A percentile compares a stretch with the other conserved stretches of the same genome.
Conservation (phyloP, 2,888 invertebrate genomes). For the Conops quadrifasciatus region DNA sequence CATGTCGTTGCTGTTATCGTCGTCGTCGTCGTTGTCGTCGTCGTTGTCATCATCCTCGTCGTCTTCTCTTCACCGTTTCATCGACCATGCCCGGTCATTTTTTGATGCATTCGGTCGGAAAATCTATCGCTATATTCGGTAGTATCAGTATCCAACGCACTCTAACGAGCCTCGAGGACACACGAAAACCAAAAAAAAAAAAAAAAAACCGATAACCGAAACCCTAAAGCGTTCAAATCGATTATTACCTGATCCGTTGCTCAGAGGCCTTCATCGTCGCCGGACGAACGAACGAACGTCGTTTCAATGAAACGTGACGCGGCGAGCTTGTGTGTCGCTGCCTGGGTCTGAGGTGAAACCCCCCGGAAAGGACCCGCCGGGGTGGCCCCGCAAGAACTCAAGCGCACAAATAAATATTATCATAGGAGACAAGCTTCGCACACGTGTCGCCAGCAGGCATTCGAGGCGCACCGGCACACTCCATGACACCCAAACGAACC, state of each 20-base stretch:
- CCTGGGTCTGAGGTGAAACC: too few relatives aligned
- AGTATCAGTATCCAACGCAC: not conserved
- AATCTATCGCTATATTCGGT: not conserved
- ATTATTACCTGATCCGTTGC: constrained; percentile 20
- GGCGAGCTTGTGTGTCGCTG: too few relatives aligned
- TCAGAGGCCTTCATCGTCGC: not conserved
- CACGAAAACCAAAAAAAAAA: not conserved
- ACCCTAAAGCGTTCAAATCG: constrained; percentile 24
- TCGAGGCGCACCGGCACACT: not conserved
- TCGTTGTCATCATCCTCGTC: too few relatives aligned
- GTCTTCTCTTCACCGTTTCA: not conserved
- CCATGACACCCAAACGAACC: not conserved
- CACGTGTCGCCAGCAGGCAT: not conserved
- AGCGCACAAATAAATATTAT: constrained; percentile 24
- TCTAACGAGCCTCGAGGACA: not conserved
- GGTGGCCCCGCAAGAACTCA: not conserved
- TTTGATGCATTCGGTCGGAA: constrained; percentile 20
- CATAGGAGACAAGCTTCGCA: constrained; percentile 1
- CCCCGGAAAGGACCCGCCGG: not conserved
- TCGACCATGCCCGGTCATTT: not conserved
- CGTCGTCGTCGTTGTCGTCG: too few relatives aligned
- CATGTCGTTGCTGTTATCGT: too few relatives aligned
- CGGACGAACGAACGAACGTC: not conserved
- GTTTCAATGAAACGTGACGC: not conserved
- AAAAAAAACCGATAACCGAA: too few relatives aligned